These are phyloP conservation scores for Neoascia interrupta DNA, from an alignment of 2,888 invertebrate genomes.

Conservation along the genomic window DNA sequence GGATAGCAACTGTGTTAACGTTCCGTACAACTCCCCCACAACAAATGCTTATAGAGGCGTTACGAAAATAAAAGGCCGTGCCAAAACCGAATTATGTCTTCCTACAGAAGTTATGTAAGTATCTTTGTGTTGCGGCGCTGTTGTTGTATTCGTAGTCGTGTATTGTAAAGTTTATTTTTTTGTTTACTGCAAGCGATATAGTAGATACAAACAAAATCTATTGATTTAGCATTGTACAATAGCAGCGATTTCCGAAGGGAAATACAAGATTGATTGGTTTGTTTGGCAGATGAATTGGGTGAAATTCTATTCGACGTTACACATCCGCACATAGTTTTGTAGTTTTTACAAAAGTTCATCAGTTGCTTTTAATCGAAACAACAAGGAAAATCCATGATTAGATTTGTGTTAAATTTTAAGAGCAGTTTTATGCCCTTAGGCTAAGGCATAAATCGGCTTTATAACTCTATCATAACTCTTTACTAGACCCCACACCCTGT, in stretches of 20 bases:
- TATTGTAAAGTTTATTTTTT: conserved; percentile 14
- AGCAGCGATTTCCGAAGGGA: conserved; percentile 17
- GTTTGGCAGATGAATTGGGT: conserved; percentile 21
- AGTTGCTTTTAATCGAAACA: too few species aligned
- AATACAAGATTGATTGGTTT: conserved; percentile 34
- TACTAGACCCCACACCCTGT: too few species aligned
- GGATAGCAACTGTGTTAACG: conserved; percentile 16
- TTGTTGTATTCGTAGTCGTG: conserved; percentile 18
- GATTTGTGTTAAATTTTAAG: too few species aligned
- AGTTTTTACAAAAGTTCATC: too few species aligned
- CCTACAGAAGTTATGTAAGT: conserved; percentile 79
- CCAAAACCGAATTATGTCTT: conserved; percentile 75
- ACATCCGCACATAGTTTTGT: too few species aligned
- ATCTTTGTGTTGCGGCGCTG: conserved; percentile 28
- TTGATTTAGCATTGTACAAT: conserved; percentile 52
- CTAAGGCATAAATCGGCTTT: too few species aligned
- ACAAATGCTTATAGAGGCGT: conserved; percentile 62
- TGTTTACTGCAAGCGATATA: conserved; percentile 51
- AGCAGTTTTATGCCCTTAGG: too few species aligned
- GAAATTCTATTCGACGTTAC: too few species aligned
- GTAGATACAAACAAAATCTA: conserved; percentile 28
- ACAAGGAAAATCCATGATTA: too few species aligned
- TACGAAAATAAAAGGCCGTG: conserved; percentile 66
- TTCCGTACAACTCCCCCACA: conserved; percentile 41
- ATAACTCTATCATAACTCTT: too few species aligned